Evolutionary conservation across 2,888 invertebrate genomes (phyloP).

Genomic region (Pachliopta kotzebuea): DNA sequence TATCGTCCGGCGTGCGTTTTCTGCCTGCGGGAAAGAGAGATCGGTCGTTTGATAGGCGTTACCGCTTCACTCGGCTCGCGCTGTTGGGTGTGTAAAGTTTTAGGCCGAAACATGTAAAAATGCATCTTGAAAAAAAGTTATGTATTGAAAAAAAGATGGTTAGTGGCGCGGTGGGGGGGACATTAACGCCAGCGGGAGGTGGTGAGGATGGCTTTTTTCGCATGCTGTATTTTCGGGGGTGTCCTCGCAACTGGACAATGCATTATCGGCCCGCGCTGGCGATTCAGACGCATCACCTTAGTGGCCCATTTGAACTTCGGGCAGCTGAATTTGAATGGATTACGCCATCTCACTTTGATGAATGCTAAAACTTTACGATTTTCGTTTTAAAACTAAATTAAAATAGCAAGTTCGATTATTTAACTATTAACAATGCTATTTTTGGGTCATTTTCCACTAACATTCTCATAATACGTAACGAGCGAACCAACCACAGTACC

Average conservation of each 20-base stretch:
- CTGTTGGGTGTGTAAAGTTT: conserved; percentile 80
- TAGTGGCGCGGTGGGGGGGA: conserved; percentile 76
- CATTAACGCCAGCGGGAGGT: conserved; percentile 74
- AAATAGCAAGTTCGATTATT: too few relatives aligned
- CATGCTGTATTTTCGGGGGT: conserved; percentile 78
- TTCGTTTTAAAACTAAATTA: neutral
- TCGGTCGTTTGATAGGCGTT: conserved; percentile 68
- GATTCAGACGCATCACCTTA: conserved; percentile 68
- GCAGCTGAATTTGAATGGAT: conserved; percentile 49
- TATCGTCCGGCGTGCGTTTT: conserved; percentile 61
- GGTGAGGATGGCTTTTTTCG: conserved; percentile 76
- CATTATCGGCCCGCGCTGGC: conserved; percentile 66
- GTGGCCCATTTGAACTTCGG: conserved; percentile 60
- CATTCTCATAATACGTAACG: too few relatives aligned
- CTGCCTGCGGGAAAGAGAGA: conserved; percentile 62
- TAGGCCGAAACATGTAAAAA: conserved; percentile 81
- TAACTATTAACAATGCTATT: too few relatives aligned
- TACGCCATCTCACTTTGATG: conserved; percentile 30
- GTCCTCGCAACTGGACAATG: conserved; percentile 75
- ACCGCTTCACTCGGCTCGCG: conserved; percentile 61
- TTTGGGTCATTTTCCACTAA: too few relatives aligned
- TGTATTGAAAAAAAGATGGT: conserved; percentile 80
- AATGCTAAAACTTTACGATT: conserved; percentile 4
- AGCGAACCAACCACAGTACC: too few relatives aligned
- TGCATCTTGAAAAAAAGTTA: conserved; percentile 82